Base-by-base conservation (phyloP, 2,888 invertebrate genomes). In the Stomorhina lunata region DNA sequence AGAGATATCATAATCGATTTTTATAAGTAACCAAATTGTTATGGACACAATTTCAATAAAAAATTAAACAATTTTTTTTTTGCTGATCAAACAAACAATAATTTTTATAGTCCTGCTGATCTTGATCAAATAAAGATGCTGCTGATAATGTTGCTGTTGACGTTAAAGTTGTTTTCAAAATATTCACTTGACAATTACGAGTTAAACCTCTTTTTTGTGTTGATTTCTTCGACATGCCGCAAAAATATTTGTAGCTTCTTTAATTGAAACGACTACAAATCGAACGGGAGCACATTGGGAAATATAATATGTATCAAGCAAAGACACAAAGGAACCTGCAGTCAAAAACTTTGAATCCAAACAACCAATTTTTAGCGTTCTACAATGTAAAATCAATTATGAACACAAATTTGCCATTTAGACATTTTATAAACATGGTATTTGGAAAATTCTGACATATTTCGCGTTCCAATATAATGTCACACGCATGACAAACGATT, bases 341-440 rank as follows among this genome's bases (percentile, higher is more conserved):
- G 25, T 71, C 32, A 34, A 71, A 71, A 55, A 48, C 7, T 48
- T 32, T 34, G 4, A 34, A 72, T 61, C 27, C 17, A 2, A 25
- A 4, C 59, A 40, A 69, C 15, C 6, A 40, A 53, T n/a, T n/a
- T n/a, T n/a, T n/a, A n/a, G n/a, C 32, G 27, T 50, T 12, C 43
- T 9, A 25, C 20, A 48, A 76, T 57, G 75, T 61, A 79, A 88
- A 87, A 90, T 88, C 88, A 90, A 89, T 89, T 90, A 89, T 85
- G 87, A 85, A 88, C 90, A 90, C 89, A 90, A 89, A 90, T 89
- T 89, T 89, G 90, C 89, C 90, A 90, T 89, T 89, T 88, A 89
- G 85, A 75, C 82, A 82, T 82, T 82, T 75, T 69, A 78, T 75
- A 71, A 71, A 89, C 88, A 89, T 88, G 89, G 90, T 87, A 90